These are phyloP conservation scores for Equus przewalskii DNA, from an alignment of 2,113 vertebrate species.

Conservation along the genomic window DNA sequence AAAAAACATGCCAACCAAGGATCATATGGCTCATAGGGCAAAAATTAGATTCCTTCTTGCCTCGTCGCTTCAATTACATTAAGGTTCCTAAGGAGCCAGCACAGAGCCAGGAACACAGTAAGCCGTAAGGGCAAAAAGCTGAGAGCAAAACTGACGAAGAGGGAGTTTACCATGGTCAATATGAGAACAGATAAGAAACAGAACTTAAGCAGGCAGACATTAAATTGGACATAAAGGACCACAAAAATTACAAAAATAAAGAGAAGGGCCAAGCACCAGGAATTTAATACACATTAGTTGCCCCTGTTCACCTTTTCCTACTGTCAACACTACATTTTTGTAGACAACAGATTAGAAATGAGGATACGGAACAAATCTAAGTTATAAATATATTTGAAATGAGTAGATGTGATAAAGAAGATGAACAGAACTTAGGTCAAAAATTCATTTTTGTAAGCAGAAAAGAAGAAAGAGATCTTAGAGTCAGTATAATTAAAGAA, in stretches of 20 bases:
- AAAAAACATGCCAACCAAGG: background rate
- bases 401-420: background rate
- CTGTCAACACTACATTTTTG: background rate
- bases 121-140: background rate
- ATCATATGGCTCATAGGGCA: background rate
- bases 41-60: conserved; percentile 6
- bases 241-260: conserved; percentile 9
- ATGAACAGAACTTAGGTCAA: background rate
- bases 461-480: background rate
- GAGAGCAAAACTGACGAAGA: background rate
- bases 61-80: background rate
- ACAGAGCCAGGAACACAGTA: background rate
- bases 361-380: background rate
- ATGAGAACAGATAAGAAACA: background rate
- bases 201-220: background rate
- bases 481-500: background rate
- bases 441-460: background rate
- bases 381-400: conserved; percentile 11
- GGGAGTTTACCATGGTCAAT: background rate
- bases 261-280: background rate
- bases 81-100: background rate
- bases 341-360: background rate
- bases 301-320: background rate
- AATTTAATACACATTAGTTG: background rate
- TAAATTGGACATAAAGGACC: background rate